phyloP scores from a whole-genome alignment of 2,797 vertebrate genomes.

The Chaenodraco wilsoni region DNA sequence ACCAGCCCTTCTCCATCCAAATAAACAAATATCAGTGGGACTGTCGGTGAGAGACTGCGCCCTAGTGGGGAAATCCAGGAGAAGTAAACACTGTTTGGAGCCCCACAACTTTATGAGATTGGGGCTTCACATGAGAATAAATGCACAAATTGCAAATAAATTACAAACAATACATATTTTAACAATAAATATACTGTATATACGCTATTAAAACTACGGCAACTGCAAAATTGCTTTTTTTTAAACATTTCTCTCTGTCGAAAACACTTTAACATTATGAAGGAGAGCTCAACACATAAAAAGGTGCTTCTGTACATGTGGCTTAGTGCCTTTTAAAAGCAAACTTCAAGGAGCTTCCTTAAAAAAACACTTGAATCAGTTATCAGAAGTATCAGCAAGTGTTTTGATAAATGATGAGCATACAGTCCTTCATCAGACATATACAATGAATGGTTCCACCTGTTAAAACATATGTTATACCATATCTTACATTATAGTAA shows the following conservation, averaged over 20 bases:
- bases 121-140: slow-evolving; percentile 23
- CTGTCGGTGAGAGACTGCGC: background rate
- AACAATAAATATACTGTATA: background rate
- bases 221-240: slow-evolving; percentile 14
- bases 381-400: background rate
- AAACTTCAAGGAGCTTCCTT: background rate
- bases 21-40: background rate
- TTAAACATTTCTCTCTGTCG: background rate
- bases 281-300: too few relatives aligned
- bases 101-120: background rate
- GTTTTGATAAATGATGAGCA: background rate
- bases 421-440: background rate
- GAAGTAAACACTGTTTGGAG: background rate
- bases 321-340: background rate
- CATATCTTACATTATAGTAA: background rate
- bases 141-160: slow-evolving; percentile 61
- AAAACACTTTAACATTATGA: background rate
- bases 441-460: background rate
- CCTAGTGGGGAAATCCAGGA: background rate
- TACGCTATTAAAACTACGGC: slow-evolving; percentile 11
- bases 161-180: slow-evolving; percentile 35
- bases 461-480: background rate
- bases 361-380: background rate
- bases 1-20: background rate
- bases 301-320: background rate